A percentile compares a stretch with the other conserved stretches of the same genome.
Evolutionary conservation across 2,888 invertebrate species (phyloP).

Genomic region (Heliconius sara): DNA sequence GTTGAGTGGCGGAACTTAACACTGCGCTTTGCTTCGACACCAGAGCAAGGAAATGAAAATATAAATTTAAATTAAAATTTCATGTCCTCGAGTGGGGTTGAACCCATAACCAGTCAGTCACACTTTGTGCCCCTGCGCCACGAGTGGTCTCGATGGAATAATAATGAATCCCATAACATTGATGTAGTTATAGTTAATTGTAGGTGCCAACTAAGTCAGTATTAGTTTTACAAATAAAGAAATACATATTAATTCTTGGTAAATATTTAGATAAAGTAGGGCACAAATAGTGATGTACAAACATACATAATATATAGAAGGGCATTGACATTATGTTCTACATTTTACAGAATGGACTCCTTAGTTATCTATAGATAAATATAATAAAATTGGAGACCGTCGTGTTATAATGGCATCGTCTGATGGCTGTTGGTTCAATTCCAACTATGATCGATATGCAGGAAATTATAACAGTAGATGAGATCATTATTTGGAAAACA

Average conservation of each 20-base stretch:
- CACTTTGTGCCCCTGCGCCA: too few species aligned
- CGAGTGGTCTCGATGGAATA: neutral
- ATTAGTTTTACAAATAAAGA: conserved; percentile 2
- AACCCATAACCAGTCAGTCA: too few species aligned
- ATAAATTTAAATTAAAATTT: too few species aligned
- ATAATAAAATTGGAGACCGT: neutral
- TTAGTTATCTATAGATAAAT: neutral
- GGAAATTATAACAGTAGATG: too few species aligned
- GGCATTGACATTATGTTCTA: conserved; percentile 7
- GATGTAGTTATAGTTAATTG: neutral
- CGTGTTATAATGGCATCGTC: neutral
- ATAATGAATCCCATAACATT: neutral
- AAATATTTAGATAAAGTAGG: conserved; percentile 9
- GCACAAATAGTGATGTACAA: neutral
- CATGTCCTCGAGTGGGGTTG: too few species aligned
- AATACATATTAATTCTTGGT: conserved; percentile 11
- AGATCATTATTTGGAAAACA: too few species aligned
- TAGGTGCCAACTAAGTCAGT: conserved; percentile 4
- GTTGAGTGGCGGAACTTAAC: too few species aligned
- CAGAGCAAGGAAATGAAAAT: too few species aligned
- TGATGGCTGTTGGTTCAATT: too few species aligned
- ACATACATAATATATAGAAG: neutral
- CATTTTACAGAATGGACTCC: neutral
- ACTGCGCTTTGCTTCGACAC: too few species aligned
- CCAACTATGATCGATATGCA: neutral